Evolutionary conservation across 2,113 vertebrate species (phyloP).

Genomic region (Syrrhaptes paradoxus): DNA sequence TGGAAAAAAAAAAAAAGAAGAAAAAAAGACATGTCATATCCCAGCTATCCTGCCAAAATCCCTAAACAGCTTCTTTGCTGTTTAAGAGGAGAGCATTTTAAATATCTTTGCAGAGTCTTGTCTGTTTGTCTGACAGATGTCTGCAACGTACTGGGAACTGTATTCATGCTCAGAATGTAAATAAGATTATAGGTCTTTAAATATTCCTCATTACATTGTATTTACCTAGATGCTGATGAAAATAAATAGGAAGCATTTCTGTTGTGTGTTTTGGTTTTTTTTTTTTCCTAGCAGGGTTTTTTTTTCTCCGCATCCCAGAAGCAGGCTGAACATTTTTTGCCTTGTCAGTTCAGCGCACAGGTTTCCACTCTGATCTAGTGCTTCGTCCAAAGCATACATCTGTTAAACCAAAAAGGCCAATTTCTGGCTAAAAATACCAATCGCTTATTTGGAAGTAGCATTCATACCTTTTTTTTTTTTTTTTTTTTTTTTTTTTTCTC

Average conservation of each 20-base stretch:
- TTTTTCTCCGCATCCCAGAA: not conserved
- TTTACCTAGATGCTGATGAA: slow-evolving; percentile 39
- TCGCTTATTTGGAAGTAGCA: not conserved
- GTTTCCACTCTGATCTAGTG: not conserved
- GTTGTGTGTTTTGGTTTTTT: not conserved
- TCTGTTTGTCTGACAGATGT: slow-evolving; percentile 66
- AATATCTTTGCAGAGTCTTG: slow-evolving; percentile 33
- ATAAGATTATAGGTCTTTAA: slow-evolving; percentile 32
- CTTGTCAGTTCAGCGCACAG: not conserved
- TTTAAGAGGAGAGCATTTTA: slow-evolving; percentile 12
- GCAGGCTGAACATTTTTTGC: not conserved
- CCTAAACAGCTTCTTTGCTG: slow-evolving; percentile 22
- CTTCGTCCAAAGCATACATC: not conserved
- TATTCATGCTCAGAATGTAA: slow-evolving; percentile 55
- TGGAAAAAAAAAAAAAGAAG: not conserved
- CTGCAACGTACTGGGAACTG: slow-evolving; percentile 11
- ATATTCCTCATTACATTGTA: slow-evolving; percentile 30
- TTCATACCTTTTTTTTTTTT: not conserved
- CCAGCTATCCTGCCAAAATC: slow-evolving; percentile 33
- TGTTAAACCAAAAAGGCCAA: not conserved
- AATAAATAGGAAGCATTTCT: not conserved
- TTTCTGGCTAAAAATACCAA: not conserved
- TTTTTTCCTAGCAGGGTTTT: not conserved
- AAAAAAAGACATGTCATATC: slow-evolving; percentile 16
- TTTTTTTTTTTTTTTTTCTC: fast-evolving